These are phyloP conservation scores for Microcebus lehilahytsara DNA, from an alignment of 2,113 vertebrate genomes.

Conservation along the genomic window DNA sequence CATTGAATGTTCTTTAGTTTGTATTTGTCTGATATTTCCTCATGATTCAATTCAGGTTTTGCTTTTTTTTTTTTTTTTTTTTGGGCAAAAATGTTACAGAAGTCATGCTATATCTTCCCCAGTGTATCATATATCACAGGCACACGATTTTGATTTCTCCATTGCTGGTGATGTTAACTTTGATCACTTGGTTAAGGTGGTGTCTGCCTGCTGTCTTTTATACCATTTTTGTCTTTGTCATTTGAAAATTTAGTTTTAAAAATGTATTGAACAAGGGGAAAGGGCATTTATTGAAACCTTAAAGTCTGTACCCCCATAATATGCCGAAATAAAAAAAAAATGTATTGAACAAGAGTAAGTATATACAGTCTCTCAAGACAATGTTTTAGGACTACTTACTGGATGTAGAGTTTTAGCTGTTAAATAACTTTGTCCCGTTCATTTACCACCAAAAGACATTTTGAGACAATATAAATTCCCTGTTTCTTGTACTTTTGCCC, in stretches of 20 bases:
- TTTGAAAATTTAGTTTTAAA: constrained; percentile 36
- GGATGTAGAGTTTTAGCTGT: constrained; percentile 17
- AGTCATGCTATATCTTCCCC: background rate
- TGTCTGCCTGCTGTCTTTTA: background rate
- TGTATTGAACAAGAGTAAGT: background rate
- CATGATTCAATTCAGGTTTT: background rate
- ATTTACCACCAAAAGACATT: background rate
- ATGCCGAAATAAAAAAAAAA: background rate
- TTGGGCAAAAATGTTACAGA: background rate
- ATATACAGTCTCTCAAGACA: background rate
- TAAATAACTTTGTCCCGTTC: background rate
- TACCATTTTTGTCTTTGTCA: background rate
- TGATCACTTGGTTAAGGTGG: background rate
- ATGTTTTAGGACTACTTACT: background rate
- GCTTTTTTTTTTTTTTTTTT: background rate
- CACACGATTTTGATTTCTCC: background rate
- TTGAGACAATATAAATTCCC: background rate
- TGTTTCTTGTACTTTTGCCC: background rate
- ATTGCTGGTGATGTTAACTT: background rate
- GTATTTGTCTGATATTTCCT: constrained; percentile 24
- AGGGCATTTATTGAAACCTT: too few relatives aligned
- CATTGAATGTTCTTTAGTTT: constrained; percentile 1
- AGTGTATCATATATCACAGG: background rate
- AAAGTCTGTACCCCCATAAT: too few relatives aligned
- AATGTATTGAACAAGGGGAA: background rate